Evolutionary conservation across 2,888 invertebrate genomes (phyloP), one percentile per base, ranked within the genome.

Genomic region (Aphodius sticticus): DNA sequence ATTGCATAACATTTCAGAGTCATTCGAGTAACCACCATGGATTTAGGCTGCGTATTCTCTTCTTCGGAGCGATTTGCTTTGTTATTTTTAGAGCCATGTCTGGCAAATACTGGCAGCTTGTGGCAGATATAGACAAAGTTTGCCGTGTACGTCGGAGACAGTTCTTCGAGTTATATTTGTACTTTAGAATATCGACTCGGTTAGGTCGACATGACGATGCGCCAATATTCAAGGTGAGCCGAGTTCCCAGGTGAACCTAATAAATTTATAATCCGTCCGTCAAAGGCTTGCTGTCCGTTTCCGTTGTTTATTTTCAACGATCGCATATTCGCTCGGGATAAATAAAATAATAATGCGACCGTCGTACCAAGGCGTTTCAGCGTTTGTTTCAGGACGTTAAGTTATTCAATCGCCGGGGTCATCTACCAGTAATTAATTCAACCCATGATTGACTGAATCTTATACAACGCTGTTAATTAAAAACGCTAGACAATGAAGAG

Each of bases 161-260:
- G 53, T 53, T 53, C 53, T 53, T 53, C 53, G 53, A 53, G 53
- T 53, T 53, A 53, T 53, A 53, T 53, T 53, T 53, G 53, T 53
- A 53, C 53, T 53, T 53, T 53, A 53, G 53, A 53, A 53, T 53
- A 53, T 53, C 53, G 53, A 53, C 53, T 53, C 53, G 12, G 12
- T 53, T 53, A 9, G 53, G 12, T 12, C 53, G 53, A 53, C 12
- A 53, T 53, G 12, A 53, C 53, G 53, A 53, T 53, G 53, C 53
- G 53, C 53, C 53, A 9, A 12, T 53, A 53, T 53, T 53, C 53
- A 53, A 53, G 53, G 53, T 53, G 53, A 53, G 12, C 9, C 9
- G 53, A 26, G 26, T 26, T 26, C 26, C 26, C 53, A 53, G 7
- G 53, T 53, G 53, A 12, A 53, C 53, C 9, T 12, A 53, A 53